Evolutionary conservation across 2,888 invertebrate species (phyloP).

Genomic region (Pantelozetes paolii): DNA sequence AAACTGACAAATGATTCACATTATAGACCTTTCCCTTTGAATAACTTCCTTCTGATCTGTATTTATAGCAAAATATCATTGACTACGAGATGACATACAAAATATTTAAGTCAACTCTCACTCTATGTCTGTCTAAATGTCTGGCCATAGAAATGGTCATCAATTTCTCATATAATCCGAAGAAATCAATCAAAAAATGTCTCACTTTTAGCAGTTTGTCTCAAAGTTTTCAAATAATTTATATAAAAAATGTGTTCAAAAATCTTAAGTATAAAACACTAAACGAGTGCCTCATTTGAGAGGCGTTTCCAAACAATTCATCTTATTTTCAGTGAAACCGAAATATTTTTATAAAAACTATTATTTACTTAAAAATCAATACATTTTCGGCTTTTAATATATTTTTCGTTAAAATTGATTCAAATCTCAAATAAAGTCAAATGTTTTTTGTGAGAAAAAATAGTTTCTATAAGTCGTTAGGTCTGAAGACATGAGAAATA

Average conservation of each 20-base stretch:
- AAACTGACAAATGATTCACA: background rate
- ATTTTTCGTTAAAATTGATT: background rate
- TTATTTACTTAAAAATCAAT: background rate
- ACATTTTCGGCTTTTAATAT: background rate
- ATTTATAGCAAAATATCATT: background rate
- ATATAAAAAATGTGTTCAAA: no score
- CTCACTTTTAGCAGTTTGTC: no score
- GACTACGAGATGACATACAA: no score
- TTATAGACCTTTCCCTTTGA: background rate
- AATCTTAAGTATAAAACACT: background rate
- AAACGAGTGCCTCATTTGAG: background rate
- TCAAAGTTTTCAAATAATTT: no score
- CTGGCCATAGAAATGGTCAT: background rate
- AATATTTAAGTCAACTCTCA: background rate
- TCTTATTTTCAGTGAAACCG: background rate
- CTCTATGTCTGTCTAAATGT: background rate
- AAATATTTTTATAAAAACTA: background rate
- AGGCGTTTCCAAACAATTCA: background rate
- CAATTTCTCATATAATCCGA: background rate
- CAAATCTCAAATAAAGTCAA: background rate
- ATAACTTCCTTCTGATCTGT: background rate
- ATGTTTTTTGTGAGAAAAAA: background rate
- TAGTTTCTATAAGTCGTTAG: background rate
- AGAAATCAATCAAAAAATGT: background rate
- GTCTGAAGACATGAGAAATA: background rate